Percentiles rank a stretch among this genome's conserved stretches.
Evolutionary conservation across 2,888 invertebrate species (phyloP).

Genomic region (Eristalis pertinax): DNA sequence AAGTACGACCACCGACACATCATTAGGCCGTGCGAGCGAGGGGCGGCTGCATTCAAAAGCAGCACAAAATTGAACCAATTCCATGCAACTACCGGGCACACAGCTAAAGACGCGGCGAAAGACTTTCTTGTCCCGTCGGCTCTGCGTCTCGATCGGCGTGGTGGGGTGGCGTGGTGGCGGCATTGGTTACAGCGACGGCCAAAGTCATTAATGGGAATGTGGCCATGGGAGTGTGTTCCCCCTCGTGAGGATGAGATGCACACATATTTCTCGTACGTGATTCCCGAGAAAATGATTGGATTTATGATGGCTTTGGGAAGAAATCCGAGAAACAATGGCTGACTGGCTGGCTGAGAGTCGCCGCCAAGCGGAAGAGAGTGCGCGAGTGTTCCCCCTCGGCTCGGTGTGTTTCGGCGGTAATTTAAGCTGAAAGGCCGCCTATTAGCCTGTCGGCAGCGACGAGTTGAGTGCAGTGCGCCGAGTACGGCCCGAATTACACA

Average conservation of each 20-base stretch:
- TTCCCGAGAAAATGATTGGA: slow-evolving; percentile 32
- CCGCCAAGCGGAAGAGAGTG: neutral
- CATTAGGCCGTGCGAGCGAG: neutral
- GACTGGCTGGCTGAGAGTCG: slow-evolving; percentile 16
- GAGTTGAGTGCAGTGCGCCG: neutral
- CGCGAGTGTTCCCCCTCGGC: slow-evolving; percentile 18
- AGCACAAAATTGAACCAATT: slow-evolving; percentile 5
- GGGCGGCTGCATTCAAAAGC: neutral
- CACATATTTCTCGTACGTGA: slow-evolving; percentile 25
- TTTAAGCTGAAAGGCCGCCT: slow-evolving; percentile 34
- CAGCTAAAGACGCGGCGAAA: neutral
- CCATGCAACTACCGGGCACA: slow-evolving; percentile 18
- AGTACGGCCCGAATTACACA: slow-evolving; percentile 36
- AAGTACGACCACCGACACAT: neutral
- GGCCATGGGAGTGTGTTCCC: slow-evolving; percentile 10
- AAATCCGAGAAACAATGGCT: slow-evolving; percentile 37
- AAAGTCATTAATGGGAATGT: slow-evolving; percentile 35
- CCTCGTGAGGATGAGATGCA: neutral
- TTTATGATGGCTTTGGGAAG: slow-evolving; percentile 37
- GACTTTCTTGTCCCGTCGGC: slow-evolving; percentile 39
- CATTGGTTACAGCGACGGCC: neutral
- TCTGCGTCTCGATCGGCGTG: neutral
- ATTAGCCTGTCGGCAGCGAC: slow-evolving; percentile 19
- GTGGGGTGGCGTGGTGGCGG: no score
- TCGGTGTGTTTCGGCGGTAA: slow-evolving; percentile 38